These are phyloP conservation scores for Colinus virginianus DNA, from an alignment of 2,113 vertebrate species.

Conservation along the genomic window DNA sequence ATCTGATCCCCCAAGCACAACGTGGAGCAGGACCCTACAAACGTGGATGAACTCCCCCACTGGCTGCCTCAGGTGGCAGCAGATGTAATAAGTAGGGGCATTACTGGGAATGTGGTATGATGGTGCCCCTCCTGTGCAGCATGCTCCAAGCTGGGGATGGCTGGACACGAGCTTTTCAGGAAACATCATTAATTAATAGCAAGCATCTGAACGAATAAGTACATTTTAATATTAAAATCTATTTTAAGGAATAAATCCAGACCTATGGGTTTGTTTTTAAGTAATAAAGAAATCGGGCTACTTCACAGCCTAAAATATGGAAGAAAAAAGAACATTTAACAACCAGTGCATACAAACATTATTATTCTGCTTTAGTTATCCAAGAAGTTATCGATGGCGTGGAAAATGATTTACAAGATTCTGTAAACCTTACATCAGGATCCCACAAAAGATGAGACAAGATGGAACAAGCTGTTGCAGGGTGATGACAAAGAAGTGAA, in stretches of 20 bases:
- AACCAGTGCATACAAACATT: neutral
- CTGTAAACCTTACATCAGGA: neutral
- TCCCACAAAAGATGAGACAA: conserved; percentile 12
- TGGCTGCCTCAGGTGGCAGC: neutral
- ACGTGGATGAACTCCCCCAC: neutral
- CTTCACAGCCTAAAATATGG: neutral
- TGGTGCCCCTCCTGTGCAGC: neutral
- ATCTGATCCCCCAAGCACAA: neutral
- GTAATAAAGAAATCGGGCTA: neutral
- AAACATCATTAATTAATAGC: neutral
- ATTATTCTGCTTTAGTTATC: neutral
- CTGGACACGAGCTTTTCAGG: neutral
- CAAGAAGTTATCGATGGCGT: neutral
- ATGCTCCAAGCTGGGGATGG: neutral
- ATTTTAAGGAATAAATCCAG: neutral
- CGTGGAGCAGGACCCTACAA: neutral
- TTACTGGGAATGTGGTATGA: neutral
- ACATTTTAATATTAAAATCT: neutral
- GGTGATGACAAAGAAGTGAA: conserved; percentile 15
- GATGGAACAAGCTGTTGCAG: conserved; percentile 28
- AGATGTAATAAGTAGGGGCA: neutral
- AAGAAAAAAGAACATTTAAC: neutral
- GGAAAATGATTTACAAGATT: neutral
- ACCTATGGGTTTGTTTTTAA: neutral
- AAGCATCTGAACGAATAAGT: neutral